Base-by-base conservation (phyloP, 2,797 vertebrate species). In the Lepidocolaptes lacrymiger region DNA sequence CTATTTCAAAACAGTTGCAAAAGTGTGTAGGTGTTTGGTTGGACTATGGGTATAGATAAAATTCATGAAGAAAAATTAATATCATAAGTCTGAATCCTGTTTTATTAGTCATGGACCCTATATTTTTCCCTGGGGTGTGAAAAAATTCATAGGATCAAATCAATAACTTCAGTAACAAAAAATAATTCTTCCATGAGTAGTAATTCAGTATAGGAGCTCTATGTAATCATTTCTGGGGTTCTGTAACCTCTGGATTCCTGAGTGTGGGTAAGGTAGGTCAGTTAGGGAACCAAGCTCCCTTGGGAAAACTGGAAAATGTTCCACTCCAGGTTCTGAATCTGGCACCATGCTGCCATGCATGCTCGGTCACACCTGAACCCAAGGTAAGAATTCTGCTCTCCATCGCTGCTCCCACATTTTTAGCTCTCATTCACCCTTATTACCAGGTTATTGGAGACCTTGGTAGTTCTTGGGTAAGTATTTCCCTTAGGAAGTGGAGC, bases 341-440 rank as follows among this genome's bases (percentile, higher is more conserved):
- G 1, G 5, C 28, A 63, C 24, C 0, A 0, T 20, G 20, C 7
- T 64, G 27, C 30, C 9, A 39, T 46, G 41, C 7, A 28, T 54
- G 6, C 12, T 41, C 1, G 0, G 15, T 27, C 0, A 0, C 14
- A 24, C 26, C 18, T 9, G 4, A 55, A 58, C 5, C 12, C 11
- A n/a, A 21, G 12, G 5, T 1, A 8, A 11, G 37, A 68, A 32
- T 62, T 78, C 39, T 56, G 41, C 12, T 75, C 14, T 41, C 34
- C 28, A 8, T 10, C 30, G 10, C 20, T 64, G 27, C 41, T 81
- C 54, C 22, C 17, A 17, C 14, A 12, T 55, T 73, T 75, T 19
- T 23, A 37, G 22, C 30, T 52, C 55, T 82, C 2, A 1, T 36
- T 43, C 17, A 32, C 43, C 14, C 10, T 16, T 48, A 12, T 20